Base-by-base conservation (phyloP, 35 echinoderm and acorn worm genomes). In the Heliocidaris erythrogramma region DNA sequence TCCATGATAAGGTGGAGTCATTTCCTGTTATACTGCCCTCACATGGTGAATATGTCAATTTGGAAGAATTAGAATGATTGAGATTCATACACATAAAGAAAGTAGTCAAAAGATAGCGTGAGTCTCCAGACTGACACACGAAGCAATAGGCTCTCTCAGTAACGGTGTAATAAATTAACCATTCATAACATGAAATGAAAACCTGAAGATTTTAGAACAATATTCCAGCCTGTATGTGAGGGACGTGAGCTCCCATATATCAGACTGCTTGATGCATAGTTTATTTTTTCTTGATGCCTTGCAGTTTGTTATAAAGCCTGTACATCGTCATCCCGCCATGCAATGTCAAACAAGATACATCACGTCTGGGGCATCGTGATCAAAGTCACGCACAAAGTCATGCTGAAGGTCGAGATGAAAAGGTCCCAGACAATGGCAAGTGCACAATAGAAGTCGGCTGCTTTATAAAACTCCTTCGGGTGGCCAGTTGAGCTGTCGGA, bases 401-500 rank as follows among this genome's bases (percentile, higher is more conserved):
- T n/a, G 7, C 17, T 21, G 18, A 78, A 78, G 7, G 65, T 78
- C 65, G 18, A 78, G 27, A 78, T 7, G 27, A 8, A n/a, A 7
- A 5, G 65, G 65, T 78, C 65, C 7, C 65, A 78, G 65, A 78
- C 65, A 78, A 78, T 78, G 65, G 65, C 65, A 78, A 78, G 65
- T 18, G 65, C 65, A 71, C 61, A 71, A 71, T 71, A 3, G 0
- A n/a, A 17, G 65, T 27, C 27, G 65, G 5, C 87, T 89, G 13
- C 30, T 92, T 92, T 92, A 92, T 92, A 92, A 29, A 30, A 99
- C 95, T 14, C 96, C 98, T 88, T 99, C 98, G 16, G 97, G 94
- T 32, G 98, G 98, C 98, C 98, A 99, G 47, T 99, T 99, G 13
- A 97, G 65, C 90, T 97, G 95, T 52, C 93, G 96, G 78, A 97